phyloP scores from a whole-genome alignment of 1,140 invertebrate species.

The Magallana angulata region DNA sequence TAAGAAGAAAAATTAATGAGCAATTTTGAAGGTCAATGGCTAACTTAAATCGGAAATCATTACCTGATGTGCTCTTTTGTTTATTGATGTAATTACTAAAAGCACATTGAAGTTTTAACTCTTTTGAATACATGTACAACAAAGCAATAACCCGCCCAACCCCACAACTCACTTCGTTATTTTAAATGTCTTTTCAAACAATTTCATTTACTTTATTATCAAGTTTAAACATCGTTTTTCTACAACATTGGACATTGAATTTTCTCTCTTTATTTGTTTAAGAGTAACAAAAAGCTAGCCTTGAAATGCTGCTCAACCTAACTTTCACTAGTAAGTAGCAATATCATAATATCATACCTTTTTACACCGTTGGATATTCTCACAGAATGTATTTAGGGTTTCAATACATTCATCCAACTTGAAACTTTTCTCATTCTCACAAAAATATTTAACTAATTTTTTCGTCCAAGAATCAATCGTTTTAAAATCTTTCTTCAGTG shows the following conservation, averaged over 20 bases:
- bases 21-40: background rate
- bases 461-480: slow-evolving; percentile 86
- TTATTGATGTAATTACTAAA: no score
- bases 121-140: no score
- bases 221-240: background rate
- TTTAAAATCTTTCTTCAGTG: slow-evolving; percentile 88
- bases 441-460: slow-evolving; percentile 74
- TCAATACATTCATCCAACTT: slow-evolving; percentile 78
- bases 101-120: no score
- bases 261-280: no score
- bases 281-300: no score
- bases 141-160: no score
- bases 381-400: slow-evolving; percentile 74
- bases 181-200: background rate
- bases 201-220: background rate
- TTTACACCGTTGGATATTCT: slow-evolving; percentile 74
- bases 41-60: background rate
- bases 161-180: no score
- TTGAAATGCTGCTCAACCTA: background rate
- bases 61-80: no score
- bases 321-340: background rate
- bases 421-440: slow-evolving; percentile 75
- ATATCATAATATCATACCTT: slow-evolving; percentile 64
- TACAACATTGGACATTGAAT: background rate
- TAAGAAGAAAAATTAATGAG: background rate